phyloP scores from a whole-genome alignment of 2,888 invertebrate species.

The Phortica okadai region DNA sequence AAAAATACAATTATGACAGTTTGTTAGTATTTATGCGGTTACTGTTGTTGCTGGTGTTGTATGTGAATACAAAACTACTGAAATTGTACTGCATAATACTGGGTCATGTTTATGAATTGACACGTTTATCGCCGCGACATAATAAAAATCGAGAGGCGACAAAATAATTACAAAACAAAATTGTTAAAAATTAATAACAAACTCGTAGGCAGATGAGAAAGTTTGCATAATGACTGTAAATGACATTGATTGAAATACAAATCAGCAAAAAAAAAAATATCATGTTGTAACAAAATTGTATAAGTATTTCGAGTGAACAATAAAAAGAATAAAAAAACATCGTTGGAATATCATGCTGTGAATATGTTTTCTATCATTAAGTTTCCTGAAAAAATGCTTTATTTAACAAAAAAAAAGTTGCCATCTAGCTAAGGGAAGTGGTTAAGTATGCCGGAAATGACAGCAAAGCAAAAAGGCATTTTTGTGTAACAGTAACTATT shows the following conservation, averaged over 20 bases:
- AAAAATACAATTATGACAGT: background rate
- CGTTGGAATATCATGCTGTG: background rate
- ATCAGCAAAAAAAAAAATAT: background rate
- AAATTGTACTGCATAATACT: background rate
- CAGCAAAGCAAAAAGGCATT: constrained; percentile 45
- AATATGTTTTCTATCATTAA: background rate
- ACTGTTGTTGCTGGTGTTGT: constrained; percentile 24
- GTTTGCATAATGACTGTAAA: background rate
- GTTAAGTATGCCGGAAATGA: constrained; percentile 10
- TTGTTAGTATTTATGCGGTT: constrained; percentile 7
- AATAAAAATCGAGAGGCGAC: constrained; percentile 4
- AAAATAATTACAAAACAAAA: constrained; percentile 6
- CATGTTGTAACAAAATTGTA: no score
- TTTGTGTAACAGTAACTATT: constrained; percentile 33
- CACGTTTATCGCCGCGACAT: constrained; percentile 16
- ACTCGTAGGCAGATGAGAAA: background rate
- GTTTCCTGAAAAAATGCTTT: background rate
- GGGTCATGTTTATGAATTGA: constrained; percentile 29
- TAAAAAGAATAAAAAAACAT: constrained; percentile 6
- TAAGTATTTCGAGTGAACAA: background rate
- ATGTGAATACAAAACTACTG: constrained; percentile 15
- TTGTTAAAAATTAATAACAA: constrained; percentile 19
- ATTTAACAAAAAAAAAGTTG: background rate
- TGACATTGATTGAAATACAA: constrained; percentile 27
- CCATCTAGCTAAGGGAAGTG: background rate